Percentiles rank a stretch among this genome's conserved stretches.
phyloP scores from a whole-genome alignment of 2,797 vertebrate genomes.

The Lacerta viridis region DNA sequence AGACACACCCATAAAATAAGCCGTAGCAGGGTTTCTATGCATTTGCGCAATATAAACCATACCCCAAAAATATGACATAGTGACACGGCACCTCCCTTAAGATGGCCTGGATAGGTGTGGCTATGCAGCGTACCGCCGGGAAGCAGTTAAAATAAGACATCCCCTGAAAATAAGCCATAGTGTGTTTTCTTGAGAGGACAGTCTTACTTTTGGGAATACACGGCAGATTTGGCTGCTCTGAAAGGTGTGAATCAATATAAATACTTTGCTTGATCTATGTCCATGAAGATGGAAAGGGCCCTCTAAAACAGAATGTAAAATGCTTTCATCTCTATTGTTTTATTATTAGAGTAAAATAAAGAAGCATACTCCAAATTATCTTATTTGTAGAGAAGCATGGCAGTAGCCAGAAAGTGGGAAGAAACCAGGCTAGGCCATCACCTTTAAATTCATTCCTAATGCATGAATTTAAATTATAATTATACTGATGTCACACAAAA shows the following conservation, averaged over 20 bases:
- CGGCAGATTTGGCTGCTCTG: background rate
- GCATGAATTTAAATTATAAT: constrained; percentile 66
- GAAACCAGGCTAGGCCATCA: constrained; percentile 62
- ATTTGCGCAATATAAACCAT: too few relatives aligned
- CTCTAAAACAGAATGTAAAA: constrained; percentile 1
- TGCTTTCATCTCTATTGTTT: background rate
- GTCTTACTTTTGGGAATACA: too few relatives aligned
- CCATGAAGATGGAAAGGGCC: background rate
- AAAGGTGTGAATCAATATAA: background rate
- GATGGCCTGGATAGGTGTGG: too few relatives aligned
- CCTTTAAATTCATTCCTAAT: constrained; percentile 60
- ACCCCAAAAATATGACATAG: too few relatives aligned
- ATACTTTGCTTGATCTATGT: background rate
- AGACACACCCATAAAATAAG: too few relatives aligned
- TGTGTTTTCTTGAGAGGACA: too few relatives aligned
- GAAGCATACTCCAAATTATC: background rate
- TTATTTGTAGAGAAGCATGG: constrained; percentile 52
- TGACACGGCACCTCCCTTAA: too few relatives aligned
- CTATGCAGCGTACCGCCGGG: too few relatives aligned
- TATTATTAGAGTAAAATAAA: constrained; percentile 33
- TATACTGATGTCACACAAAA: constrained; percentile 64
- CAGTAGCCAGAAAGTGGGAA: constrained; percentile 7
- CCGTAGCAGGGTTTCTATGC: too few relatives aligned
- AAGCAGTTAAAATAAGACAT: too few relatives aligned
- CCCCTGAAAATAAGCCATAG: too few relatives aligned